These are phyloP conservation scores for Lithodes maja DNA, from an alignment of 2,888 invertebrate species.

Conservation along the genomic window DNA sequence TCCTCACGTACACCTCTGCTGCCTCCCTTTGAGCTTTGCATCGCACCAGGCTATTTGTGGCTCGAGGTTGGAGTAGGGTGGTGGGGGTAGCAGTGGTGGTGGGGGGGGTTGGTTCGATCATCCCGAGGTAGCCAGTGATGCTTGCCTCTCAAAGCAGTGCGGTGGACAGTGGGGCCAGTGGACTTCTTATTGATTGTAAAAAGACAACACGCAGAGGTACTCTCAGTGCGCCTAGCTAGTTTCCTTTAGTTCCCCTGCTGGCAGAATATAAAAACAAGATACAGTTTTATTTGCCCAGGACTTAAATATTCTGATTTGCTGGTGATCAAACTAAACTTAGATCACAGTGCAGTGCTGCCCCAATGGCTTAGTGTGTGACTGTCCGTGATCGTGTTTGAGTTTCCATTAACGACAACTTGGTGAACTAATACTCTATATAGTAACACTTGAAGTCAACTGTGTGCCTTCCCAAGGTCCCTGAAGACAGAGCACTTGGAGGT, in stretches of 20 bases:
- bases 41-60: slow-evolving; percentile 53
- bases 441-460: not conserved
- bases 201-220: slow-evolving; percentile 55
- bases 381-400: slow-evolving; percentile 10
- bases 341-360: not conserved
- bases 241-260: not conserved
- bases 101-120: slow-evolving; percentile 17
- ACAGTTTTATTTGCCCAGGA: not conserved
- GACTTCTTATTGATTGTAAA: slow-evolving; percentile 37
- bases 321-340: slow-evolving; percentile 6
- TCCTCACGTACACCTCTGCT: slow-evolving; percentile 26
- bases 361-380: slow-evolving; percentile 7
- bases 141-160: slow-evolving; percentile 52
- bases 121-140: slow-evolving; percentile 48
- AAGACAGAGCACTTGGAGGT: slow-evolving; percentile 3
- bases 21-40: slow-evolving; percentile 36
- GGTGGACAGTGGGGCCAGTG: slow-evolving; percentile 19
- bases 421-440: slow-evolving; percentile 31
- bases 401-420: slow-evolving; percentile 18
- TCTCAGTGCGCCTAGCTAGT: slow-evolving; percentile 29
- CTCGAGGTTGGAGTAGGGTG: not conserved
- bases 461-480: not conserved
- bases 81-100: slow-evolving; percentile 8
- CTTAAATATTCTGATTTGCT: not conserved
- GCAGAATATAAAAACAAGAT: not conserved